Evolutionary conservation across 2,113 vertebrate species (phyloP).

Genomic region (Corythornis cristatus): DNA sequence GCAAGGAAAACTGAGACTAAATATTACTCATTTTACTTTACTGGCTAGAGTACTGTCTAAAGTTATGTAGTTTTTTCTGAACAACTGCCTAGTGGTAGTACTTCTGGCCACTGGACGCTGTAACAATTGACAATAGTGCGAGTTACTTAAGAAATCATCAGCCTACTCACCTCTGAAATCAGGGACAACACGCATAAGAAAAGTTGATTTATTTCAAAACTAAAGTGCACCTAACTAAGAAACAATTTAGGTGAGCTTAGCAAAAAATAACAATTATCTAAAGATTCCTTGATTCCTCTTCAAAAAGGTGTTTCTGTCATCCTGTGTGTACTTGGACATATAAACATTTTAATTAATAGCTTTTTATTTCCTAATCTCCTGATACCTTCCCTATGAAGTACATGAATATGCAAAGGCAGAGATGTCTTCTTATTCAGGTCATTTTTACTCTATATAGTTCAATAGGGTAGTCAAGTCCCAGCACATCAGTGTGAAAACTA

Average conservation of each 20-base stretch:
- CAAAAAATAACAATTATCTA: background rate
- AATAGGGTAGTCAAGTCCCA: background rate
- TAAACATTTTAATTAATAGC: background rate
- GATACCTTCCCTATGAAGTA: background rate
- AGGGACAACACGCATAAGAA: background rate
- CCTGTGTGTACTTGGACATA: background rate
- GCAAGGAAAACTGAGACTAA: background rate
- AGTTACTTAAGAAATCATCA: background rate
- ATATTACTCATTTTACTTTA: background rate
- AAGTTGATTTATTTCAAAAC: background rate
- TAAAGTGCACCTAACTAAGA: background rate
- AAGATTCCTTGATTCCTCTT: background rate
- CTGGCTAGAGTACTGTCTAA: background rate
- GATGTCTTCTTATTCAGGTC: background rate
- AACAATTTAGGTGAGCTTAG: background rate
- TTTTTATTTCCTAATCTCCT: background rate
- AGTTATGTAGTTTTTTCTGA: background rate
- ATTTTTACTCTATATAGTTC: background rate
- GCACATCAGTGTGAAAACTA: background rate
- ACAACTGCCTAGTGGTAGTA: background rate
- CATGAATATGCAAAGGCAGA: slow-evolving; percentile 1
- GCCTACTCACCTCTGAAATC: background rate
- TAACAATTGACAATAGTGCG: background rate
- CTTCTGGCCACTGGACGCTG: background rate
- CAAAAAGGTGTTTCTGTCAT: background rate